Evolutionary conservation across 2,113 vertebrate genomes (phyloP).

Genomic region (Anser brachyrhynchus): DNA sequence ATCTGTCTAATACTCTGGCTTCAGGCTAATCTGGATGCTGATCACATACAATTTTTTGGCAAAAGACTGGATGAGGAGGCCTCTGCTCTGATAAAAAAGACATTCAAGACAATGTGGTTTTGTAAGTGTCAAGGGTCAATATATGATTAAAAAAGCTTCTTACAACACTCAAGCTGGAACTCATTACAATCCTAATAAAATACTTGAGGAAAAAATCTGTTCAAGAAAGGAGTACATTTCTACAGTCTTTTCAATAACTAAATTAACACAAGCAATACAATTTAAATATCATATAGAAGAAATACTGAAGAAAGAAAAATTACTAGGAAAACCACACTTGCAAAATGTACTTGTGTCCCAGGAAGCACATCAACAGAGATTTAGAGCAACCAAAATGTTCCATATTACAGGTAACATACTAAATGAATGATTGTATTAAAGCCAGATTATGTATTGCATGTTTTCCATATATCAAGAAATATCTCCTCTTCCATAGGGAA

Average conservation of each 20-base stretch:
- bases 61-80: constrained; percentile 29
- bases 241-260: constrained; percentile 52
- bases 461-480: background rate
- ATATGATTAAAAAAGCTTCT: constrained; percentile 73
- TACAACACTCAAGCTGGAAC: constrained; percentile 77
- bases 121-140: constrained; percentile 82
- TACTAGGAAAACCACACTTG: background rate
- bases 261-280: constrained; percentile 24
- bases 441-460: background rate
- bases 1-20: constrained; percentile 10
- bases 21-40: constrained; percentile 33
- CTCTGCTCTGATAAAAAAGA: constrained; percentile 75
- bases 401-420: background rate
- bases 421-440: background rate
- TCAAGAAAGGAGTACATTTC: constrained; percentile 33
- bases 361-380: background rate
- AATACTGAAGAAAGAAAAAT: constrained; percentile 40
- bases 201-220: constrained; percentile 68
- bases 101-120: constrained; percentile 75
- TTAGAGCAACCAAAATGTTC: background rate
- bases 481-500: background rate
- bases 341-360: background rate
- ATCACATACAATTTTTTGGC: constrained; percentile 46
- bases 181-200: constrained; percentile 80
- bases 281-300: constrained; percentile 23